Percentiles rank a stretch among this genome's conserved stretches.
These are phyloP conservation scores for Oriolus oriolus DNA, from an alignment of 2,113 vertebrate genomes.

Conservation along the genomic window DNA sequence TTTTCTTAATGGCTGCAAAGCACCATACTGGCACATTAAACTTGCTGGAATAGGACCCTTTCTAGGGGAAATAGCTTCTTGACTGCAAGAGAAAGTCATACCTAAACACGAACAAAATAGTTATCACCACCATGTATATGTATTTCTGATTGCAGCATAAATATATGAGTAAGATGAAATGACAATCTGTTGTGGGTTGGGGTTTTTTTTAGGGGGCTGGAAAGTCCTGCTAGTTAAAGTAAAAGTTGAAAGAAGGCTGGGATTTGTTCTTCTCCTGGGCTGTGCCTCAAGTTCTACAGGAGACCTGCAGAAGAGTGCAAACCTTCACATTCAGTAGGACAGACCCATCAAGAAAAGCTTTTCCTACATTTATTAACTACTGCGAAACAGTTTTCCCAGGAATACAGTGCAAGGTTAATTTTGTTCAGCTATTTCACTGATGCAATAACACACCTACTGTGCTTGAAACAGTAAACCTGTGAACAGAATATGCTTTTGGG, in stretches of 20 bases:
- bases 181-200: not conserved
- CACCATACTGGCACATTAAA: not conserved
- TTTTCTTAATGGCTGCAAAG: not conserved
- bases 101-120: not conserved
- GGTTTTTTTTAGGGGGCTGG: fast-evolving
- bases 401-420: constrained; percentile 13
- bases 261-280: not conserved
- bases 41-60: not conserved
- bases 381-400: not conserved
- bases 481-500: not conserved
- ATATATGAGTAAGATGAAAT: not conserved
- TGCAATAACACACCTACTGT: not conserved
- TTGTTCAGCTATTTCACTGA: not conserved
- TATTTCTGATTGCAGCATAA: not conserved
- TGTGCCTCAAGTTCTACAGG: not conserved
- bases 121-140: fast-evolving
- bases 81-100: not conserved
- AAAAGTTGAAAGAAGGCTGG: not conserved
- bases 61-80: not conserved
- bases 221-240: not conserved
- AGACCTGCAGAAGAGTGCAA: not conserved
- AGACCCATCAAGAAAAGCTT: not conserved
- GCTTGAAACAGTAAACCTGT: not conserved
- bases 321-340: not conserved
- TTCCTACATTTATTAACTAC: not conserved